A percentile compares a stretch with the other conserved stretches of the same genome.
Evolutionary conservation across 2,797 vertebrate species (phyloP).

Genomic region (Chelon auratus): DNA sequence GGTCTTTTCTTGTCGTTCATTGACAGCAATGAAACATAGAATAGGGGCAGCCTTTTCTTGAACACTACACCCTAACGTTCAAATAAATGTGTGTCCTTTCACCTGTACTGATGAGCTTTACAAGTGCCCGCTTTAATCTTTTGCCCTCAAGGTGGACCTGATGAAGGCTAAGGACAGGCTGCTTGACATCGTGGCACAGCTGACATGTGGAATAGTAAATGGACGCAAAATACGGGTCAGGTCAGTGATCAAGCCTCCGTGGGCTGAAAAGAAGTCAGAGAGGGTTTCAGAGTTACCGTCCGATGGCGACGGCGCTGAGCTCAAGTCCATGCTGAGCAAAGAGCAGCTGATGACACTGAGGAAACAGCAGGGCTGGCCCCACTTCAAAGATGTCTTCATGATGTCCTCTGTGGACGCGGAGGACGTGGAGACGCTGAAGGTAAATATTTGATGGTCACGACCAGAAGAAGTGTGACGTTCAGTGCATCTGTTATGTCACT

Average conservation of each 20-base stretch:
- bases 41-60: too few relatives aligned
- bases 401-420: conserved; percentile 87
- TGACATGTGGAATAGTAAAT: conserved; percentile 91
- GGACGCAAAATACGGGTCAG: conserved; percentile 81
- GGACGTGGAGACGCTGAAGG: conserved; percentile 93
- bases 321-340: conserved; percentile 41
- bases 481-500: background rate
- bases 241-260: conserved; percentile 54
- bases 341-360: conserved; percentile 70
- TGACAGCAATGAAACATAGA: too few relatives aligned
- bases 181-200: conserved; percentile 84
- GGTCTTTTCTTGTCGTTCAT: too few relatives aligned
- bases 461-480: background rate
- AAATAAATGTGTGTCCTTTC: background rate
- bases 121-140: background rate
- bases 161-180: conserved; percentile 88
- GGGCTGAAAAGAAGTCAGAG: conserved; percentile 41
- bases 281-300: background rate
- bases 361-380: conserved; percentile 86
- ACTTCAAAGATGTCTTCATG: conserved; percentile 97
- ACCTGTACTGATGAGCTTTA: background rate
- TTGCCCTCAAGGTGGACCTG: conserved; percentile 88
- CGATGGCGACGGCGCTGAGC: background rate
- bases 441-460: conserved; percentile 46
- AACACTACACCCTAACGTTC: background rate